A percentile compares a stretch with the other conserved stretches of the same genome.
phyloP scores from a whole-genome alignment of 2,113 vertebrate genomes.

The Indicator maculatus region DNA sequence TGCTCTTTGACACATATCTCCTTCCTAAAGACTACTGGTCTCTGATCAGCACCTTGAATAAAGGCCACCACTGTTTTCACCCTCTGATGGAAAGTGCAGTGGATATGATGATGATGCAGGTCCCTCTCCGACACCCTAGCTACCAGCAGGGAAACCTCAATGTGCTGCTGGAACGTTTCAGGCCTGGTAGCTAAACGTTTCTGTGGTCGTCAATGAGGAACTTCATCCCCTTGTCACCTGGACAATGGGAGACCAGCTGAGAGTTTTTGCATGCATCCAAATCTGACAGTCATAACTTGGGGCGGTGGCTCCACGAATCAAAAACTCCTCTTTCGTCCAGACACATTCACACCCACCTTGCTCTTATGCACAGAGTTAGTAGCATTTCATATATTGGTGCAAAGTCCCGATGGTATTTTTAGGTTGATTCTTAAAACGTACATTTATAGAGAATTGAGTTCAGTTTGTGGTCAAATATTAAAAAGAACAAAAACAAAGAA shows the following conservation, averaged over 20 bases:
- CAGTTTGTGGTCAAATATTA: background rate
- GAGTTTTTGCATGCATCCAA: background rate
- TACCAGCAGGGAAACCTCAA: background rate
- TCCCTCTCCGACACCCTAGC: background rate
- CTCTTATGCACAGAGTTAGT: background rate
- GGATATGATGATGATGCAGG: background rate
- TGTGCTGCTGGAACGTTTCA: background rate
- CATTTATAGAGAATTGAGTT: background rate
- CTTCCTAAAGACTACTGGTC: rapidly evolving
- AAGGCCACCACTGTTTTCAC: rapidly evolving
- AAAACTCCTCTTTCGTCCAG: background rate
- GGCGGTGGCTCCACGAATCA: background rate
- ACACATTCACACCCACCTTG: background rate
- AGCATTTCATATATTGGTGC: background rate
- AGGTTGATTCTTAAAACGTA: background rate
- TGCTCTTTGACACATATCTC: rapidly evolving
- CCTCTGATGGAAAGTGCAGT: background rate
- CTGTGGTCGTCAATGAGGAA: background rate
- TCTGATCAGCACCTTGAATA: background rate
- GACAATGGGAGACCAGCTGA: background rate
- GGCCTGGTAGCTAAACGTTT: background rate
- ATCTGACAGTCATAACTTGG: background rate
- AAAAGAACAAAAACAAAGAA: background rate
- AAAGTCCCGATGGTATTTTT: background rate
- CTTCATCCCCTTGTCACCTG: background rate